phyloP scores from a whole-genome alignment of 2,113 vertebrate genomes.

The Marcusenius ussheri region DNA sequence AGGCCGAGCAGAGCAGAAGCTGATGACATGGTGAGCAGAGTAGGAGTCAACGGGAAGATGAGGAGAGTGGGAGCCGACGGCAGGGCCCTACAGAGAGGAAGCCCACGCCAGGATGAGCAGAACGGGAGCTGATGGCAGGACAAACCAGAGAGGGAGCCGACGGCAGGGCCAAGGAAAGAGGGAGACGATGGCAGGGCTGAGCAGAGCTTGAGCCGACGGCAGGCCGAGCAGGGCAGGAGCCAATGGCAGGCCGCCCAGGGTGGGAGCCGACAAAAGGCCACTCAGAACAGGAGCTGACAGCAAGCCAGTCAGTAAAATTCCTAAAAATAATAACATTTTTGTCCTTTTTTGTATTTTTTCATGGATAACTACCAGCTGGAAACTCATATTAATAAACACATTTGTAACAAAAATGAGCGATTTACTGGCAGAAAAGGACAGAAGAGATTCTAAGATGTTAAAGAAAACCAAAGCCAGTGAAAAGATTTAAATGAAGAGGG shows the following conservation, averaged over 20 bases:
- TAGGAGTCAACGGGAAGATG: too few relatives aligned
- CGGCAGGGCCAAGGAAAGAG: neutral
- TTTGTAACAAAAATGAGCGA: neutral
- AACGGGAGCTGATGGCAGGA: neutral
- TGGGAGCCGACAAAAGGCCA: neutral
- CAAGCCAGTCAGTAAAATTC: neutral
- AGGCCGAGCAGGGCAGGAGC: slow-evolving; percentile 41
- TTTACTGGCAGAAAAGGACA: neutral
- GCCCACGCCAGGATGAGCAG: too few relatives aligned
- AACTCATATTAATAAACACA: neutral
- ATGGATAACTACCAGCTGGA: neutral
- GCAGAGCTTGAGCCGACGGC: slow-evolving; percentile 47
- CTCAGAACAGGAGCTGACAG: slow-evolving; percentile 31
- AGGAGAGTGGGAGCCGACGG: neutral
- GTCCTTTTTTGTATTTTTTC: neutral
- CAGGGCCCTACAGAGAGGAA: too few relatives aligned
- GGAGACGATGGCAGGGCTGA: slow-evolving; percentile 45
- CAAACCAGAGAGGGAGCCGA: too few relatives aligned
- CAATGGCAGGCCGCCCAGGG: slow-evolving; percentile 28
- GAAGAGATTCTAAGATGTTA: neutral
- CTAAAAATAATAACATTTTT: neutral
- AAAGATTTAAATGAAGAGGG: neutral
- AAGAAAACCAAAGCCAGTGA: neutral
- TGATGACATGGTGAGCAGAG: slow-evolving; percentile 28
- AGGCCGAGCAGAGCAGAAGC: slow-evolving; percentile 40